Base-by-base conservation (phyloP, 2,888 invertebrate genomes). In the Melipona beecheii region DNA sequence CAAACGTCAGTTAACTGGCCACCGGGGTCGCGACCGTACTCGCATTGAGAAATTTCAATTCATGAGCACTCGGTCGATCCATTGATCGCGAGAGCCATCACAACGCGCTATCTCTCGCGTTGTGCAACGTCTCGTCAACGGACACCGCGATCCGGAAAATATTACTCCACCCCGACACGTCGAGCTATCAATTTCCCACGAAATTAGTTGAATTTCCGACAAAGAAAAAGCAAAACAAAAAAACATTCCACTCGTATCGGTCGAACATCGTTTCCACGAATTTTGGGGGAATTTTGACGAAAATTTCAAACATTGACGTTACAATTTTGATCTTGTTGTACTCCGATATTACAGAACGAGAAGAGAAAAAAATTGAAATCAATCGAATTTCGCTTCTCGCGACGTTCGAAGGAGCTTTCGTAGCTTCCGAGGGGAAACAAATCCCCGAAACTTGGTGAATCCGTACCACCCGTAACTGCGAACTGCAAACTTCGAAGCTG, bases 41-140 rank as follows among this genome's bases (percentile, higher is more conserved):
- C 79, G 81, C 88, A 83, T 89, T 86, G 82, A 89, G 89, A 89
- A 89, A 85, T 89, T 89, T 89, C 89, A 89, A 89, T 89, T 86
- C 88, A 79, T 81, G 60, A 78, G 68, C 43, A 43, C 56, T 78
- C 62, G 83, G 81, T n/a, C 56, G 68, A 81, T 84, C 87, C 89
- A 88, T 88, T 88, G 85, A 89, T 88, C 75, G 69, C 78, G n/a
- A 27, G 78, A 62, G 56, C 68, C 78, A 78, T 84, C 75, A 69
- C 68, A 72, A 60, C 56, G 31, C 66, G 64, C 6, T 85, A 82
- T 82, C 1, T 43, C 82, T 52, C n/a, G 36, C 71, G 50, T 88
- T 88, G 75, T 77, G 82, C 82, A 88, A 88, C 70, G 60, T 75
- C 77, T 70, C 76, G 60, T 79, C 60, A 86, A 78, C 75, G 65